These are phyloP conservation scores for Masnerella sp. DNA, from an alignment of 2,888 invertebrate species.

Conservation along the genomic window DNA sequence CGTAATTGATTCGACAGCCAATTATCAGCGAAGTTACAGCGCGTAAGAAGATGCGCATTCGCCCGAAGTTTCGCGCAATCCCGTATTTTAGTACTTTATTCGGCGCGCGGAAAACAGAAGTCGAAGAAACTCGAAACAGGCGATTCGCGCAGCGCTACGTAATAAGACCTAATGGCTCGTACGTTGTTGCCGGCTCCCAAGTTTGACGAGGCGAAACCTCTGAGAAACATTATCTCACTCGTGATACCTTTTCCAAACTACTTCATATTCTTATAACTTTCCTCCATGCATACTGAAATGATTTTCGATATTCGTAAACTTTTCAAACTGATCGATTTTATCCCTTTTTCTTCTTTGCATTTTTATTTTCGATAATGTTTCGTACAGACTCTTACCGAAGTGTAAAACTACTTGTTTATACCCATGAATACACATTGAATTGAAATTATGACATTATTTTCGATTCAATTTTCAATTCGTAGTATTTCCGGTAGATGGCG, in stretches of 20 bases:
- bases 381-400: too few species aligned
- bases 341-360: not conserved
- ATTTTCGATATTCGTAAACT: constrained; percentile 6
- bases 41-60: not conserved
- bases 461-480: too few species aligned
- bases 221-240: constrained; percentile 21
- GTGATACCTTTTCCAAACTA: constrained; percentile 9
- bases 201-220: constrained; percentile 50
- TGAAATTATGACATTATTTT: too few species aligned
- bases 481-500: too few species aligned
- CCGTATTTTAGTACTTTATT: constrained; percentile 28
- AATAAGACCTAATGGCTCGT: constrained; percentile 51
- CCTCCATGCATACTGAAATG: constrained; percentile 1
- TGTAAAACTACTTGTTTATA: too few species aligned
- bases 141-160: constrained; percentile 43
- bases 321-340: constrained; percentile 7
- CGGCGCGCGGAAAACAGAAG: constrained; percentile 18
- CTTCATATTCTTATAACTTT: constrained; percentile 18
- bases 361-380: not conserved
- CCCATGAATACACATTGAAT: too few species aligned
- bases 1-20: constrained; percentile 19
- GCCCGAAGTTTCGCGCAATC: constrained; percentile 12
- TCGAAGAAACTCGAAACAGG: constrained; percentile 40
- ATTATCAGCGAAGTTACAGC: constrained; percentile 11
- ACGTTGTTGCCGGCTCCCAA: constrained; percentile 37